phyloP scores from a whole-genome alignment of 2,113 vertebrate species.

The Sturnira hondurensis region DNA sequence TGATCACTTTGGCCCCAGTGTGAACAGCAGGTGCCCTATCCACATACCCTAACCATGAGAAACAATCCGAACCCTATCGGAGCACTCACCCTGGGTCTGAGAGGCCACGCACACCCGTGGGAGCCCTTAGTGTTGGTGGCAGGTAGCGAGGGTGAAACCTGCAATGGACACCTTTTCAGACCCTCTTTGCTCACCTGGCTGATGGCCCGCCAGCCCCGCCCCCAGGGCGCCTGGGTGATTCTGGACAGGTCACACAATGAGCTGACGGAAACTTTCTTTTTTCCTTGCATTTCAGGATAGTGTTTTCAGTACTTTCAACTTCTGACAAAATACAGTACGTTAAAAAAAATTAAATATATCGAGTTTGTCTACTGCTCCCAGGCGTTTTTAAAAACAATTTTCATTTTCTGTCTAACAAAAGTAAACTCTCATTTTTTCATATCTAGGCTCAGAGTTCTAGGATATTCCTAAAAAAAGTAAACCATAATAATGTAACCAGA shows the following conservation, averaged over 20 bases:
- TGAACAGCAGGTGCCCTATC: background rate
- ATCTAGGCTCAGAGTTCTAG: slow-evolving; percentile 71
- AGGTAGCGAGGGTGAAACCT: too few relatives aligned
- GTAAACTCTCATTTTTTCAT: slow-evolving; percentile 70
- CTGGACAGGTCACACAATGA: background rate
- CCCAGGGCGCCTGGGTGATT: background rate
- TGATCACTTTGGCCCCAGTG: background rate
- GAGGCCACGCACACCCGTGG: fast-evolving
- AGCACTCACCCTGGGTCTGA: background rate
- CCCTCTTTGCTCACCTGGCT: background rate
- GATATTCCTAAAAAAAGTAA: slow-evolving; percentile 58
- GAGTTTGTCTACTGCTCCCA: slow-evolving; percentile 72
- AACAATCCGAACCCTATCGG: background rate
- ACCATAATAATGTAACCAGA: background rate
- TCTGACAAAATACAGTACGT: background rate
- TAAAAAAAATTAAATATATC: slow-evolving; percentile 72
- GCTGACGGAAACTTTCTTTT: background rate
- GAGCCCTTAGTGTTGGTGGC: background rate
- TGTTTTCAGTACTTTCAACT: slow-evolving; percentile 21
- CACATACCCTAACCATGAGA: background rate
- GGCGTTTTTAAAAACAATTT: slow-evolving; percentile 76
- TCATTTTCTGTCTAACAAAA: slow-evolving; percentile 66
- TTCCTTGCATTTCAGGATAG: background rate
- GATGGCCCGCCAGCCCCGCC: fast-evolving
- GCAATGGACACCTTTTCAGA: fast-evolving